Base-by-base conservation (phyloP, 1,140 invertebrate species). In the Lucilia sericata region DNA sequence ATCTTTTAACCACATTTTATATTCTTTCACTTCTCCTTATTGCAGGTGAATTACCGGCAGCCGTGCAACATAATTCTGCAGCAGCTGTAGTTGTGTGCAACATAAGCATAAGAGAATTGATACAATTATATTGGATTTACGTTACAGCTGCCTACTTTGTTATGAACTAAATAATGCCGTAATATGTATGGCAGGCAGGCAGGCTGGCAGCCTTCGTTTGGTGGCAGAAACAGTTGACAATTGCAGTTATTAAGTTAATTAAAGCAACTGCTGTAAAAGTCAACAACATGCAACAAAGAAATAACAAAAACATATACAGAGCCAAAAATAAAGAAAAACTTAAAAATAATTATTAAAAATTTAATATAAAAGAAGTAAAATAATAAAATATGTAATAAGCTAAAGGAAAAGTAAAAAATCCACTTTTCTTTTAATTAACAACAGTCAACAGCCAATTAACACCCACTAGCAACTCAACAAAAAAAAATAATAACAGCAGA, bases 1-100 rank as follows among this genome's bases (percentile, higher is more conserved):
- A 81, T n/a, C 42, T 84, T 82, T 78, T 60, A 51, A 19, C 42
- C 42, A 42, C 5, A 70, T 60, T 74, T 84, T 19, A 60, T 85
- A 5, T 86, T 30, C 49, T 13, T 78, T 13, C 51, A 51, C 7
- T 51, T 80, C 19, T 47, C 19, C 13, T 80, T 19, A n/a, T 80
- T 80, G 9, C 76, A 91, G 91, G 91, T 5, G 91, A 91, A 88
- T 85, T 91, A 83, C 91, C 91, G 17, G 91, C 91, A 75, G 91
- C 91, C 82, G 91, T 91, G 19, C 91, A 91, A 84, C 91, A 91
- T 82, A 91, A 90, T 80, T 47, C 84, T 30, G 88, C 87, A 14
- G 10, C 75, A 21, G 25, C 21, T 21, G 42, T 80, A 17, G 19
- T 21, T 80, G n/a, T 51, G 34, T 80, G 76, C 42, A 49, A 25